A percentile compares a stretch with the other conserved stretches of the same genome.
Conservation (phyloP, 2,888 invertebrate genomes). For the Cosmia pyralina region DNA sequence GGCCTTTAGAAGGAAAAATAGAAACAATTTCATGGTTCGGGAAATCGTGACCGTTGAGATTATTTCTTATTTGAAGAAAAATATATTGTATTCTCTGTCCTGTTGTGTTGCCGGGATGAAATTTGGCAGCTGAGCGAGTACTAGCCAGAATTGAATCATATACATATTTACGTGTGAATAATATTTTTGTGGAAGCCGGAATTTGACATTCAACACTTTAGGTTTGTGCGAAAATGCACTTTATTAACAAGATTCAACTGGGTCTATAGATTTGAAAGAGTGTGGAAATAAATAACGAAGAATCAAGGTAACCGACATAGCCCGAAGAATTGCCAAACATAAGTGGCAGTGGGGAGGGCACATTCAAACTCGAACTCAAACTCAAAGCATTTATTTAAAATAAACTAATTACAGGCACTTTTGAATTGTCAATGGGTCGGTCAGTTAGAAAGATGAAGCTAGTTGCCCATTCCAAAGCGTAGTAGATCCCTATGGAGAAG, state of each 20-base stretch:
- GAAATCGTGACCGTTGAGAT: constrained; percentile 22
- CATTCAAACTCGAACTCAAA: too few species aligned
- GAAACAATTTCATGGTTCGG: constrained; percentile 49
- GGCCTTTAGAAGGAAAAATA: constrained; percentile 22
- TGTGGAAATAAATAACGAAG: too few species aligned
- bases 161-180: constrained; percentile 11
- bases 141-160: constrained; percentile 24
- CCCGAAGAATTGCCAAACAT: too few species aligned
- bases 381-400: too few species aligned
- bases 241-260: not conserved
- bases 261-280: not conserved
- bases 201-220: constrained; percentile 20
- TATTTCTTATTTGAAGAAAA: constrained; percentile 35
- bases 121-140: constrained; percentile 34
- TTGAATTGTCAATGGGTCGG: too few species aligned
- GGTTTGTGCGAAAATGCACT: not conserved
- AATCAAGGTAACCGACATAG: too few species aligned
- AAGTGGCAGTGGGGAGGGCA: too few species aligned
- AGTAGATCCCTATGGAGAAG: too few species aligned
- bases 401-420: too few species aligned
- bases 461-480: too few species aligned
- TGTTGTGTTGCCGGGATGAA: not conserved
- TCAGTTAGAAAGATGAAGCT: too few species aligned
- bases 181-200: constrained; percentile 15
- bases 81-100: constrained; percentile 15